phyloP scores from a whole-genome alignment of 2,888 invertebrate species.

The Eupithecia insigniata region DNA sequence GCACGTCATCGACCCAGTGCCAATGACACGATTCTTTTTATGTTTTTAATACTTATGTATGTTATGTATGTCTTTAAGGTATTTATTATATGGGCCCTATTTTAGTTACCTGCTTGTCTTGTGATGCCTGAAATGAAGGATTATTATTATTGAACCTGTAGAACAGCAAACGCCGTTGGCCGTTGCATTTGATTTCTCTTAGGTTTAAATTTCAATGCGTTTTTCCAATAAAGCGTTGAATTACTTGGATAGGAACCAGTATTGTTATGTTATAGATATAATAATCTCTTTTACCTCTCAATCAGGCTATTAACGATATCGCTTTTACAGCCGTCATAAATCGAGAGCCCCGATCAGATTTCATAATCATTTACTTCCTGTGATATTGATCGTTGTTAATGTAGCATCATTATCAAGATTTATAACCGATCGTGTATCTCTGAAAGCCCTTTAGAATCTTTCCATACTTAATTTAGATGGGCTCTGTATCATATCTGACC shows the following conservation, averaged over 20 bases:
- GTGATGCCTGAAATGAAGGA: too few species aligned
- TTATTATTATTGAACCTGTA: neutral
- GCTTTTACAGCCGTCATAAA: conserved; percentile 25
- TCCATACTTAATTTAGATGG: conserved; percentile 52
- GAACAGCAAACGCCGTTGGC: neutral
- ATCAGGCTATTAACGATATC: conserved; percentile 21
- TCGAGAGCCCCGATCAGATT: conserved; percentile 27
- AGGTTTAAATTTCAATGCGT: neutral
- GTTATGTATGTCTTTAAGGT: too few species aligned
- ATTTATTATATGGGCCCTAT: too few species aligned
- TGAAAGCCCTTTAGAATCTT: conserved; percentile 60
- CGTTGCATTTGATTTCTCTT: neutral
- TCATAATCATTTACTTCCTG: conserved; percentile 43
- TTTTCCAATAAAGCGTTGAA: neutral
- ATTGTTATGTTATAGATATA: neutral
- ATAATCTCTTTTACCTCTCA: conserved; percentile 1
- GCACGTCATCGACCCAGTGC: too few species aligned
- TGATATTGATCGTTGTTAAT: conserved; percentile 52
- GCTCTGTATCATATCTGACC: conserved; percentile 54
- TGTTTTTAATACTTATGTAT: too few species aligned
- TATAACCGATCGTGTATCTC: conserved; percentile 50
- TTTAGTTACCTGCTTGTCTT: too few species aligned
- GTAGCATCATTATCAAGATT: conserved; percentile 61
- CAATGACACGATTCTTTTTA: too few species aligned
- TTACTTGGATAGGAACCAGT: conserved; percentile 1